These are phyloP conservation scores for Parnassius mnemosyne DNA, from an alignment of 2,888 invertebrate species.

Conservation along the genomic window DNA sequence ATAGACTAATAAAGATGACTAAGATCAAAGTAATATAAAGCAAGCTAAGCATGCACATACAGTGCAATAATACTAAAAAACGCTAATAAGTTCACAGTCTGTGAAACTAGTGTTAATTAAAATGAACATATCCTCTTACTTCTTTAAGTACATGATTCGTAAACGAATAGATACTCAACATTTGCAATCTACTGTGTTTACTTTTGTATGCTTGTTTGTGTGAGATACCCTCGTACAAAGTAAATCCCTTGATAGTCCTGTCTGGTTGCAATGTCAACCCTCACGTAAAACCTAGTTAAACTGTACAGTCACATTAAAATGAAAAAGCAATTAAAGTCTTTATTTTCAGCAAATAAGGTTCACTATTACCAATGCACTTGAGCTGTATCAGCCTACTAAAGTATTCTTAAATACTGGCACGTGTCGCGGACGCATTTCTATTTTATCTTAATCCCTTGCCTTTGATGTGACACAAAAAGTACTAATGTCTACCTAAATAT, in stretches of 20 bases:
- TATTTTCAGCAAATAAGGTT: constrained; percentile 15
- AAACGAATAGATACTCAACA: constrained; percentile 8
- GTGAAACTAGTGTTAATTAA: background rate
- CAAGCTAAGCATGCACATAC: too few relatives aligned
- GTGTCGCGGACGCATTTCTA: constrained; percentile 73
- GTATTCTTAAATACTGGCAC: constrained; percentile 62
- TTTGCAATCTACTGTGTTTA: constrained; percentile 43
- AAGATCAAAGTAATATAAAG: too few relatives aligned
- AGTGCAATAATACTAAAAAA: too few relatives aligned
- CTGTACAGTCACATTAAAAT: constrained; percentile 21
- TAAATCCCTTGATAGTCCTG: constrained; percentile 75
- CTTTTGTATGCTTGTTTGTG: constrained; percentile 56
- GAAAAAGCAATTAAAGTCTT: constrained; percentile 32
- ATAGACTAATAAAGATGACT: too few relatives aligned
- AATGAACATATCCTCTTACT: background rate
- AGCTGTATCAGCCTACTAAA: constrained; percentile 39
- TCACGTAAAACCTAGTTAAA: constrained; percentile 40
- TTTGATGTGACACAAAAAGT: constrained; percentile 63
- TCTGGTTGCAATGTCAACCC: constrained; percentile 74
- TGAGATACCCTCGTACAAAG: constrained; percentile 64
- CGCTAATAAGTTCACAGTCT: background rate
- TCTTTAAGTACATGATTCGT: background rate
- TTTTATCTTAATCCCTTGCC: constrained; percentile 69
- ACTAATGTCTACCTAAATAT: constrained; percentile 73
- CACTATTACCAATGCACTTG: constrained; percentile 5